Evolutionary conservation across 2,888 invertebrate species (phyloP).

Genomic region (Drosophila birchii): DNA sequence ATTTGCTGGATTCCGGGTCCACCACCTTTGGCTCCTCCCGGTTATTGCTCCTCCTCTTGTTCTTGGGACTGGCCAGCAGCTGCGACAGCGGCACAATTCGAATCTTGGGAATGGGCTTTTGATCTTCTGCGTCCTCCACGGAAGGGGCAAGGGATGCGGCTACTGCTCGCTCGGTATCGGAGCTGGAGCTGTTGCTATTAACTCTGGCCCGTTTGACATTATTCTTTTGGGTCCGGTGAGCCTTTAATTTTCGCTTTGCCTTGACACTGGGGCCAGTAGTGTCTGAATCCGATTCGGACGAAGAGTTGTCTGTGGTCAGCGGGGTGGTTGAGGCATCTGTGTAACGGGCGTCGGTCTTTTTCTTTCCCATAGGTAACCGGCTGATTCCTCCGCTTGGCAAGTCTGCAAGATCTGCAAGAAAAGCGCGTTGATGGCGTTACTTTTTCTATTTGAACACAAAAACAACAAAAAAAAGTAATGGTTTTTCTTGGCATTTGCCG

Average conservation of each 20-base stretch:
- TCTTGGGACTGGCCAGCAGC: conserved; percentile 71
- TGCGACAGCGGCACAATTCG: conserved; percentile 81
- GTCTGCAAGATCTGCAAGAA: conserved; percentile 56
- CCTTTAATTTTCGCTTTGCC: conserved; percentile 7
- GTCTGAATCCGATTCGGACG: conserved; percentile 16
- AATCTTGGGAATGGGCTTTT: conserved; percentile 67
- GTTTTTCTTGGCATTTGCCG: conserved; percentile 32
- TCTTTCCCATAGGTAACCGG: conserved; percentile 76
- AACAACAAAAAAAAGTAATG: conserved; percentile 25
- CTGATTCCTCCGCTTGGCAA: conserved; percentile 41
- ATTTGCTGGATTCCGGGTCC: background rate
- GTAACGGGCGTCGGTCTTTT: conserved; percentile 65
- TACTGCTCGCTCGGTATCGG: conserved; percentile 20
- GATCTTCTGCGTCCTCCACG: background rate
- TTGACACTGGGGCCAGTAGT: conserved; percentile 7
- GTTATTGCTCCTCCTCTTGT: background rate
- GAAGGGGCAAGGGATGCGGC: conserved; percentile 14
- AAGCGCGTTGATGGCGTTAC: conserved; percentile 19
- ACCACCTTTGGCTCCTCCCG: background rate
- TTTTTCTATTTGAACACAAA: conserved; percentile 11
- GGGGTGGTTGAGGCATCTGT: conserved; percentile 68
- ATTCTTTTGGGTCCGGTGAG: background rate
- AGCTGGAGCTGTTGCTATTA: background rate
- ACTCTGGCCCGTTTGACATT: conserved; percentile 8
- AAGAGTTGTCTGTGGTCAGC: conserved; percentile 45